Evolutionary conservation across 2,888 invertebrate species (phyloP), one percentile per base, ranked within the genome.

Genomic region (Idaea aversata): DNA sequence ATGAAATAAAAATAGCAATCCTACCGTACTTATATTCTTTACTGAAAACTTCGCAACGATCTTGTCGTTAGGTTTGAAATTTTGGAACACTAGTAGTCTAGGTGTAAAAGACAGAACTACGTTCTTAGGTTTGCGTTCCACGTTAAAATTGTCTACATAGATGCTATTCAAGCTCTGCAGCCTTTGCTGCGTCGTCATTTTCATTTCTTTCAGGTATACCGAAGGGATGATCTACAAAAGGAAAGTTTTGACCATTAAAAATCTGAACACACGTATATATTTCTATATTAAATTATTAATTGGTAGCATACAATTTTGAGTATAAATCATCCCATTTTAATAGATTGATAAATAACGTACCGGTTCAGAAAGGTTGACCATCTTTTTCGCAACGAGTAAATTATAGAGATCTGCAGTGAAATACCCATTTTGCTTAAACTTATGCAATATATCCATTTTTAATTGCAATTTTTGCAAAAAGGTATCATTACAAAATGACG

Each of bases 81-180:
- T 95, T 85, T 95, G 95, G 74, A 95, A 95, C 34, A 95, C 83
- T 1, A 95, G 77, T 25, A 95, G 77, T 72, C 84, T 90, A 0
- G 95, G 95, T 15, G 87, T 84, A 72, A 93, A 88, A 0, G 83
- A 82, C 10, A 93, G 77, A 59, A 87, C 81, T 34, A 77, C 69
- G 69, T 82, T 81, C 35, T 75, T 79, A 5, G 78, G 70, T 67
- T 78, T 81, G 62, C 76, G 81, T 57, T 62, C 68, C 13, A 61
- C 67, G 10, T 87, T 76, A n/a, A 88, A 80, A 69, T 91, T 92
- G 5, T 86, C 84, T 13, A 91, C 73, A 13, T 82, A 77, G 38
- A 92, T 80, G 67, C 74, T 81, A 68, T 85, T 84, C 34, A 92
- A 75, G 58, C 72, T 81, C 57, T 86, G 84, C 67, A 93, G 70